Conservation (phyloP, 2,113 vertebrate species). For the Spea bombifrons region DNA sequence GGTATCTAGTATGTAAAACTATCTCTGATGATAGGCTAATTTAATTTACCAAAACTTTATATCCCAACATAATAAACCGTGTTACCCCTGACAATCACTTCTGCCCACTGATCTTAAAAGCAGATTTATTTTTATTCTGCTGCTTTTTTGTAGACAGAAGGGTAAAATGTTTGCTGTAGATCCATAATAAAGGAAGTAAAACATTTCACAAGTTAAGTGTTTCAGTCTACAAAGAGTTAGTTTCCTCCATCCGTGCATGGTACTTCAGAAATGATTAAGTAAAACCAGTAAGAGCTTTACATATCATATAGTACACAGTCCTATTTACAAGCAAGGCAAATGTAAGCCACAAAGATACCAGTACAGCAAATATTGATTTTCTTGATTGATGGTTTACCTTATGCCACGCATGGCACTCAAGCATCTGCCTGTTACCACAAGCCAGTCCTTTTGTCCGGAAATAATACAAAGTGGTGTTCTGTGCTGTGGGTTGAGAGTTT, state of each 20-base stretch:
- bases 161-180: slow-evolving; percentile 14
- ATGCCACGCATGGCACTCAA: slow-evolving; percentile 58
- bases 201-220: slow-evolving; percentile 29
- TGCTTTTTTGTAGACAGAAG: neutral
- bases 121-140: neutral
- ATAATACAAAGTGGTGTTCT: slow-evolving; percentile 67
- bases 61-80: neutral
- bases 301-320: slow-evolving; percentile 52
- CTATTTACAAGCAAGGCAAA: slow-evolving; percentile 62
- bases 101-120: too few species aligned
- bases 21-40: too few species aligned
- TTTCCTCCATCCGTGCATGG: slow-evolving; percentile 43
- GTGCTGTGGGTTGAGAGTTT: slow-evolving; percentile 64
- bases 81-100: too few species aligned
- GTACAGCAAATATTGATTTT: slow-evolving; percentile 81
- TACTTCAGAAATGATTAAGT: slow-evolving; percentile 51
- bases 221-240: slow-evolving; percentile 31
- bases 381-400: slow-evolving; percentile 61
- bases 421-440: slow-evolving; percentile 64
- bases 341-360: slow-evolving; percentile 65
- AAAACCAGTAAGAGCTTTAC: slow-evolving; percentile 49
- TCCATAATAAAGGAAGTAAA: neutral
- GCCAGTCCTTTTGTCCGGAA: slow-evolving; percentile 60
- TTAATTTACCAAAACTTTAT: too few species aligned
- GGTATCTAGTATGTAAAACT: too few species aligned